A percentile compares a stretch with the other conserved stretches of the same genome.
Conservation (phyloP, 2,113 vertebrate species). For the Cryptomyrus ogoouensis region DNA sequence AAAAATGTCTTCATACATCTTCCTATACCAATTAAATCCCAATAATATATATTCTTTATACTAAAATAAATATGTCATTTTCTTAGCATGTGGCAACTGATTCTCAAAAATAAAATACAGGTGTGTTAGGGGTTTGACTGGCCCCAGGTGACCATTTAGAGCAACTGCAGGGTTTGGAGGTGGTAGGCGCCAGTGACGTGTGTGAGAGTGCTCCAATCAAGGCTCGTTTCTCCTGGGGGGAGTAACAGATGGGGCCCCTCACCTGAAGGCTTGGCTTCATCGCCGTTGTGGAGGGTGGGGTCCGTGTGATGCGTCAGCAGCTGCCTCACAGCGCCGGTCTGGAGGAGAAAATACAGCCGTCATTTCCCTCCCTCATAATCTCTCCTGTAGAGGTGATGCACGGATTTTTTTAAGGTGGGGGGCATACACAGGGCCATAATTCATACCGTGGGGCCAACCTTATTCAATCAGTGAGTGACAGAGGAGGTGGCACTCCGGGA, state of each 20-base stretch:
- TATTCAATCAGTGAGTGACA: not conserved
- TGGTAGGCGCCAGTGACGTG: not conserved
- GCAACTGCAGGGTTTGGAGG: not conserved
- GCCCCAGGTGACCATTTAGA: not conserved
- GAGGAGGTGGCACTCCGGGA: not conserved
- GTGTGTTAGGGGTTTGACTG: not conserved
- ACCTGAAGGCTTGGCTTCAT: conserved; percentile 90
- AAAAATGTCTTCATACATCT: not conserved
- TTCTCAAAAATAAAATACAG: not conserved
- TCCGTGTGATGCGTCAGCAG: conserved; percentile 76
- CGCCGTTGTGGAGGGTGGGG: conserved; percentile 80
- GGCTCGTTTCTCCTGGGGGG: not conserved
- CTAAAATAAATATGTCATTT: not conserved
- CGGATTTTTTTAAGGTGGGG: not conserved
- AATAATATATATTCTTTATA: not conserved
- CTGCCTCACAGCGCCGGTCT: conserved; percentile 79
- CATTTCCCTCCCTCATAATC: not conserved
- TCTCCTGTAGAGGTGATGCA: not conserved
- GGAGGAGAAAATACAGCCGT: conserved; percentile 33
- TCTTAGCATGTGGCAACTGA: not conserved
- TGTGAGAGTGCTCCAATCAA: not conserved
- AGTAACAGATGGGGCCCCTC: conserved; percentile 19
- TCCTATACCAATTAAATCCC: not conserved
- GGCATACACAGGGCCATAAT: not conserved
- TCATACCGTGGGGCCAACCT: not conserved